These are phyloP conservation scores for Tragopan temminckii DNA, from an alignment of 2,797 vertebrate species.

Conservation along the genomic window DNA sequence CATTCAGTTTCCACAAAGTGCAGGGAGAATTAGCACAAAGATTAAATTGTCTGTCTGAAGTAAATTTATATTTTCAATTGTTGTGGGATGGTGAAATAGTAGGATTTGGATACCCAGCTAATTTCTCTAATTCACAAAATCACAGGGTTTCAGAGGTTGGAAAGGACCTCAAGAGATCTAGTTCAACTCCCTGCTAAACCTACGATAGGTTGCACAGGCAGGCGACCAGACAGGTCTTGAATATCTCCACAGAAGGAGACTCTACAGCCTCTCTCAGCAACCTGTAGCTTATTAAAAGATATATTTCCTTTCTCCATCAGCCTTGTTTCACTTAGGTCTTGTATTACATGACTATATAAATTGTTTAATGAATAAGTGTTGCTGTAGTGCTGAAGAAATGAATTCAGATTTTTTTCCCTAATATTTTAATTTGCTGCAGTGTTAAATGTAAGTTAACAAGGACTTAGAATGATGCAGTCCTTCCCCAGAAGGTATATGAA, in stretches of 20 bases:
- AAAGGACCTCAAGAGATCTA: no score
- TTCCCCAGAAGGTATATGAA: not conserved
- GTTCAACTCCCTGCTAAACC: no score
- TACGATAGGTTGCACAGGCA: no score
- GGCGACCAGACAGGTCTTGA: no score
- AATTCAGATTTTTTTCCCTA: accelerated
- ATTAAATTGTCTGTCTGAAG: not conserved
- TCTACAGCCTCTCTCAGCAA: not conserved
- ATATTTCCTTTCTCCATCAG: not conserved
- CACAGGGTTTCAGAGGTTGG: not conserved
- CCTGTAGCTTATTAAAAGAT: not conserved
- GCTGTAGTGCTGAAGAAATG: not conserved
- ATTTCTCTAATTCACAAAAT: not conserved
- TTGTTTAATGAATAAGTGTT: constrained; percentile 43
- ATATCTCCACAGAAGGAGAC: no score
- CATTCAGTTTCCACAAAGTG: not conserved
- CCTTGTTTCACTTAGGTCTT: not conserved
- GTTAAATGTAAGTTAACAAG: constrained; percentile 17
- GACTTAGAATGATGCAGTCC: not conserved
- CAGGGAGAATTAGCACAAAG: not conserved
- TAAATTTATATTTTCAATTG: not conserved
- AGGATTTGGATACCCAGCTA: not conserved
- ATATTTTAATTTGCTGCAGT: constrained; percentile 21
- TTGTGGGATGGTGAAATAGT: not conserved
- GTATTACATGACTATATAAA: not conserved